A percentile compares a stretch with the other conserved stretches of the same genome.
Conservation (phyloP, 37 sponge, comb jelly and placozoan species). For the Tethya wilhelma region DNA sequence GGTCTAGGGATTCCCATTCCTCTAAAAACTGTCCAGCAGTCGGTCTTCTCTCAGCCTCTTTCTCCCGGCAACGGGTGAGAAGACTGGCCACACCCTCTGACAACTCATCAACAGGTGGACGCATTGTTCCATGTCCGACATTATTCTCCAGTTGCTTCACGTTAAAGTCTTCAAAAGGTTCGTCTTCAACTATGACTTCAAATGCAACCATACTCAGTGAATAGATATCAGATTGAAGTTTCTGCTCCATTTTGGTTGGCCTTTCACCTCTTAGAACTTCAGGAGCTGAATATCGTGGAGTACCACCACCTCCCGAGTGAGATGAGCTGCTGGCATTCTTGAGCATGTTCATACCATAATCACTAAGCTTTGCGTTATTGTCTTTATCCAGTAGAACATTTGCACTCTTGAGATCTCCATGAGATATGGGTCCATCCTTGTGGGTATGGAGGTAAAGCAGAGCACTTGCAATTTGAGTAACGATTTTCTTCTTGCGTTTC, state of each 20-base stretch:
- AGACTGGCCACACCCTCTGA: conserved; percentile 5
- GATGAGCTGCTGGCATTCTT: conserved; percentile 27
- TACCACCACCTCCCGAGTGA: conserved; percentile 34
- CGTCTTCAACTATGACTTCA: conserved; percentile 48
- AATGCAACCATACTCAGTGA: conserved; percentile 42
- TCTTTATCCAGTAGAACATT: conserved; percentile 33
- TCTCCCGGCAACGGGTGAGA: conserved; percentile 32
- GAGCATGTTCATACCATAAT: conserved; percentile 31
- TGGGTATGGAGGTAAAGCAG: conserved; percentile 35
- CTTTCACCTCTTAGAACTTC: conserved; percentile 55
- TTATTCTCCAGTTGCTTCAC: conserved; percentile 28
- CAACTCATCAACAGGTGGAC: background rate
- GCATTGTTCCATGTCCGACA: conserved; percentile 24
- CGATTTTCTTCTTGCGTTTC: conserved; percentile 10
- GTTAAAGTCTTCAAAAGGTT: conserved; percentile 44
- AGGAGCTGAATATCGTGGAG: conserved; percentile 53
- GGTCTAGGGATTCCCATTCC: no score
- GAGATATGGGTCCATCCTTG: no score
- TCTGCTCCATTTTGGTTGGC: background rate
- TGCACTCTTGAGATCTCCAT: conserved; percentile 53
- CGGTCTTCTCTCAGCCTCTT: conserved; percentile 26
- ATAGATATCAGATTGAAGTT: conserved; percentile 33
- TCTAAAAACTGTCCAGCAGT: conserved; percentile 11
- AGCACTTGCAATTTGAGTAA: conserved; percentile 29
- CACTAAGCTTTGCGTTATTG: conserved; percentile 34